Base-by-base conservation (phyloP, 2,888 invertebrate species). In the Papilio gigon region DNA sequence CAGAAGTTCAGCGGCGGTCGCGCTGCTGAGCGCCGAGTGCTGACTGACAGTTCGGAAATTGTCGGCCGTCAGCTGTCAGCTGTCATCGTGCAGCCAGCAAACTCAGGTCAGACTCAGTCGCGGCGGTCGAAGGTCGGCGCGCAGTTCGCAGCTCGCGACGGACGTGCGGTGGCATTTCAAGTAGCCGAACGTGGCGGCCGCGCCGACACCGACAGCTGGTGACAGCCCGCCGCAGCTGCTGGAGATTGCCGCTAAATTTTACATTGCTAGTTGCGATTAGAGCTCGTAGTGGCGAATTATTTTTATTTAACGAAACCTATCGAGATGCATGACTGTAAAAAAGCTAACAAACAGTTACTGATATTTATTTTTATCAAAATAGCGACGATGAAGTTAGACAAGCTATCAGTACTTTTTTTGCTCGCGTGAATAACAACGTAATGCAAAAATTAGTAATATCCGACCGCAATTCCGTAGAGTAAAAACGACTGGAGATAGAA, bases 1-100 rank as follows among this genome's bases (percentile, higher is more conserved):
- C 66, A 72, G 71, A 70, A 70, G 73, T 68, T 66, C 73, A 71
- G 68, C 60, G 47, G 61, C 53, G 59, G 65, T 59, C 63, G 20
- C 44, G 44, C 17, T 17, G n/a, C n/a, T n/a, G n/a, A 17, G 59
- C 60, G 59, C 64, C 50, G 58, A 27, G 56, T 67, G 70, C 75
- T 74, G 75, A 76, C 71, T 75, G 88, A 84, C 88, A 84, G 77
- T 77, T 81, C 77, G 87, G 88, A 87, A 87, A 88, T 88, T 86
- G 80, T 81, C 77, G 74, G 73, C 79, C 73, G 35, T 40, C 40
- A 40, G 60, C 40, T 12, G 37, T 25, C 37, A 25, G 37, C 30
- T 42, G 56, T 35, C 50, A 35, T 66, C 62, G 66, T 60, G 61
- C 61, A 65, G 56, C n/a, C 27, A 27, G 27, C 12, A n/a, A 27